Evolutionary conservation across 2,888 invertebrate genomes (phyloP).

Genomic region (Drosophila stalkeri): DNA sequence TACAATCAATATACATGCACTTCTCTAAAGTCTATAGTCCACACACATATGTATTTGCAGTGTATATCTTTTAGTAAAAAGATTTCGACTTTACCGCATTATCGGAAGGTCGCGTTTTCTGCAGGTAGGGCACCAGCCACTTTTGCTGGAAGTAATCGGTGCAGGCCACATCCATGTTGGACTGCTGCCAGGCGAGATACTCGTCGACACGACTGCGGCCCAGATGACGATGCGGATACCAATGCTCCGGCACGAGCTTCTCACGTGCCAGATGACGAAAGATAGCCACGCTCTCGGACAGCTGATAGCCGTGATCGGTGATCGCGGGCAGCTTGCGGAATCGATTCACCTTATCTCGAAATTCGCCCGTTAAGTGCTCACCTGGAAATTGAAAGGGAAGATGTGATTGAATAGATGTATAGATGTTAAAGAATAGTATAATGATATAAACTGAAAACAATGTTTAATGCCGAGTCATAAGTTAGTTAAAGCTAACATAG

Average conservation of each 20-base stretch:
- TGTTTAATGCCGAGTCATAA: not conserved
- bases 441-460: not conserved
- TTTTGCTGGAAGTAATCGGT: slow-evolving; percentile 87
- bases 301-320: slow-evolving; percentile 88
- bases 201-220: slow-evolving; percentile 89
- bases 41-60: not conserved
- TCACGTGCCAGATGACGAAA: slow-evolving; percentile 88
- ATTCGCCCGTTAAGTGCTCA: slow-evolving; percentile 88
- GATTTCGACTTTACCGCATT: slow-evolving; percentile 80
- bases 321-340: slow-evolving; percentile 89
- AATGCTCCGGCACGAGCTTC: slow-evolving; percentile 87
- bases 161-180: slow-evolving; percentile 87
- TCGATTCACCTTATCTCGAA: slow-evolving; percentile 86
- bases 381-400: slow-evolving; percentile 83
- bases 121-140: slow-evolving; percentile 86
- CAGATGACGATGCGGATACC: slow-evolving; percentile 89
- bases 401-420: not conserved
- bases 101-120: slow-evolving; percentile 85
- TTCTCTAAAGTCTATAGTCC: not conserved
- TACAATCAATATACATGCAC: not conserved
- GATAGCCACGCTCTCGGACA: slow-evolving; percentile 90
- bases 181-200: slow-evolving; percentile 91
- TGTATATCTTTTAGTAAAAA: too few relatives aligned
- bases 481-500: not conserved
- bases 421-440: not conserved